Evolutionary conservation across 2,797 vertebrate genomes (phyloP).

Genomic region (Emys orbicularis): DNA sequence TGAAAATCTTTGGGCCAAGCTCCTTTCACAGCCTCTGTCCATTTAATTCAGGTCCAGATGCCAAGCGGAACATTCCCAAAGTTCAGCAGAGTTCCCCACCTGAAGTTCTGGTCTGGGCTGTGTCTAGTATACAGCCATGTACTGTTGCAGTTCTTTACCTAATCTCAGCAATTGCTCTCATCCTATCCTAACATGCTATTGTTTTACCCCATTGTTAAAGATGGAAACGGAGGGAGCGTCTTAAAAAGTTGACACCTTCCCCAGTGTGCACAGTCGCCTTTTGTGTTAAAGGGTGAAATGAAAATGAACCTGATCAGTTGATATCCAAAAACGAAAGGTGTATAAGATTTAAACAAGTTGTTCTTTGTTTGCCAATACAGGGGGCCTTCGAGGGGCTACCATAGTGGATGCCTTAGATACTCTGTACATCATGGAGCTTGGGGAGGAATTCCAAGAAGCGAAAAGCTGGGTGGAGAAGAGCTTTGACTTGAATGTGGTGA

Average conservation of each 20-base stretch:
- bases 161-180: neutral
- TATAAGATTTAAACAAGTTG: neutral
- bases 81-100: neutral
- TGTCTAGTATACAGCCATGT: neutral
- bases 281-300: neutral
- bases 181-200: neutral
- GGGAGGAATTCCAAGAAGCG: constrained; percentile 94
- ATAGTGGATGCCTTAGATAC: constrained; percentile 96
- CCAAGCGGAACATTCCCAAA: neutral
- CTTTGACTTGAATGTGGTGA: constrained; percentile 94
- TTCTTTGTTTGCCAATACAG: constrained; percentile 78
- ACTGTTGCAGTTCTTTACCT: neutral
- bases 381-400: constrained; percentile 94
- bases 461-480: constrained; percentile 93
- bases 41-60: neutral
- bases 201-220: neutral
- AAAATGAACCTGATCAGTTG: neutral
- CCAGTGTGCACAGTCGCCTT: neutral
- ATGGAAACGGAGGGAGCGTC: neutral
- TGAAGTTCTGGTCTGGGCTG: neutral
- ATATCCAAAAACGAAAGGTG: accelerated
- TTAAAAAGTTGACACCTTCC: neutral
- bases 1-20: neutral
- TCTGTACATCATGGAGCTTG: constrained; percentile 95
- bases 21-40: neutral